Evolutionary conservation across 2,797 vertebrate genomes (phyloP), one percentile per base, ranked within the genome.

Genomic region (Mus minutoides): DNA sequence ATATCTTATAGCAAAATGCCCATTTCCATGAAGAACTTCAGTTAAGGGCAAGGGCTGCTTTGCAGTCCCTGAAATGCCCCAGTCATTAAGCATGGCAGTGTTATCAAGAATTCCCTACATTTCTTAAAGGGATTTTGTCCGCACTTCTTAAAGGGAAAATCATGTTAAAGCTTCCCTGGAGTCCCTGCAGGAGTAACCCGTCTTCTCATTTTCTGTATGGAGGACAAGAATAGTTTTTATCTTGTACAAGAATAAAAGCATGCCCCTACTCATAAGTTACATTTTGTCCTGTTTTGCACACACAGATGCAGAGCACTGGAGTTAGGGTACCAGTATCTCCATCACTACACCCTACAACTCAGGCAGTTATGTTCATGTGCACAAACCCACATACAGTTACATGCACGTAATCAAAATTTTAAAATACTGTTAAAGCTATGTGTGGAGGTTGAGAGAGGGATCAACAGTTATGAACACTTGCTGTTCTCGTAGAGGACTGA

Each of bases 151-250:
- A 73, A 93, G 7, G 73, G 22, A 69, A 96, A 87, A 90, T 62
- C 22, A 84, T 40, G 73, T 7, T 46, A 8, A 95, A 90, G 54
- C n/a, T 82, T 43, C 13, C 40, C 73, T 78, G 22, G 52, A 75
- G 46, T 71, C 26, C 43, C 78, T 31, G 43, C 2, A 64, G 49
- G 78, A 96, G 8, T 78, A 80, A 91, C 46, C 69, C 60, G 56
- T 91, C 60, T 75, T 93, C 62, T 92, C 87, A 37, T 89, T 95
- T 96, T 86, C 21, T 60, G 69, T 37, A 37, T 62, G n/a, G 24
- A 91, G 31, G 40, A 69, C 64, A 77, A 85, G 34, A 16, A 86
- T 9, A 0, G 71, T 80, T 80, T 88, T 96, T 92, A 22, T 10
- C n/a, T 46, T 11, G 1, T 67, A 19, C 21, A 80, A 10, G 37